Conservation (phyloP, 2,888 invertebrate species). For the Agrypnus murinus region DNA sequence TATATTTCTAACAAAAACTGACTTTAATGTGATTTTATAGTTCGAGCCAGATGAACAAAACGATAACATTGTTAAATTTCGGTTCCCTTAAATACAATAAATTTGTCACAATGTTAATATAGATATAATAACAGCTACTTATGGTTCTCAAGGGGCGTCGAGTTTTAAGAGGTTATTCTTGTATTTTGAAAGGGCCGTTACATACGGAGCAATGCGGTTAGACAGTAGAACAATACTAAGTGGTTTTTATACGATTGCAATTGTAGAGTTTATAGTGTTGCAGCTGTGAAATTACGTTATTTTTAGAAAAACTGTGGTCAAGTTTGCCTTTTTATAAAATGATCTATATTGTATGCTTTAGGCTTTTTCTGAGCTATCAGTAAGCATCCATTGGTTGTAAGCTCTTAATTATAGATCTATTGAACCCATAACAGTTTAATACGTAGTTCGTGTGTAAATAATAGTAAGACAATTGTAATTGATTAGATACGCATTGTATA, state of each 20-base stretch:
- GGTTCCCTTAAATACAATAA: constrained; percentile 62
- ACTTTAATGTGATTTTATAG: constrained; percentile 58
- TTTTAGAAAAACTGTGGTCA: too few relatives aligned
- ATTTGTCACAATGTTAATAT: constrained; percentile 62
- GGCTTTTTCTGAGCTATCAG: too few relatives aligned
- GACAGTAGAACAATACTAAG: constrained; percentile 53
- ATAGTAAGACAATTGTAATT: too few relatives aligned
- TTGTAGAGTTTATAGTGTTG: constrained; percentile 46
- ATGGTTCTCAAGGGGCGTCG: constrained; percentile 48
- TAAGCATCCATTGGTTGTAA: too few relatives aligned
- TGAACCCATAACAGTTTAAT: too few relatives aligned
- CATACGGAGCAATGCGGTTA: constrained; percentile 50
- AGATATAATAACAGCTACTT: constrained; percentile 61
- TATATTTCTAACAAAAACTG: constrained; percentile 59
- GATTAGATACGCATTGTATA: too few relatives aligned
- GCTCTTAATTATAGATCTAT: too few relatives aligned
- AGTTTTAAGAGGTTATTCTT: constrained; percentile 53
- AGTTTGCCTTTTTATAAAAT: too few relatives aligned
- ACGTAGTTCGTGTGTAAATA: too few relatives aligned
- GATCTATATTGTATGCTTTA: too few relatives aligned
- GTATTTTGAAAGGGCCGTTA: constrained; percentile 52
- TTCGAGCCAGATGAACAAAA: constrained; percentile 46
- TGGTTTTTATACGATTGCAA: constrained; percentile 52
- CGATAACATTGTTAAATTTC: constrained; percentile 56
- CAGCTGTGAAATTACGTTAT: constrained; percentile 36